A percentile compares a stretch with the other conserved stretches of the same genome.
Evolutionary conservation across 1,140 invertebrate genomes (phyloP).

Genomic region (Macrostomum lignano): DNA sequence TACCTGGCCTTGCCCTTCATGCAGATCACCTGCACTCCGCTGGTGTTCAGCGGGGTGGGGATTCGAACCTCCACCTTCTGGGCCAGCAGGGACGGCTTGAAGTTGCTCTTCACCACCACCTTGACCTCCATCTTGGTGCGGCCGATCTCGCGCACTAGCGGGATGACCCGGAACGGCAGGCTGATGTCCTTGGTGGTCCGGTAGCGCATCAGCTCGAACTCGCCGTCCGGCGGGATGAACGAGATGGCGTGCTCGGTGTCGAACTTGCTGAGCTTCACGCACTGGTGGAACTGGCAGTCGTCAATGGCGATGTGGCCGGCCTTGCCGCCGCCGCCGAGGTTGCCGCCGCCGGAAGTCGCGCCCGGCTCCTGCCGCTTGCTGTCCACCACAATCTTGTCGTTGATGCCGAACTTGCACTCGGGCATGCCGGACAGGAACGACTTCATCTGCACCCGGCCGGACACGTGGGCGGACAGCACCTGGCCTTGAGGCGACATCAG

Average conservation of each 20-base stretch:
- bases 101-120: constrained; percentile 95
- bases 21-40: constrained; percentile 88
- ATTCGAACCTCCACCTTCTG: constrained; percentile 98
- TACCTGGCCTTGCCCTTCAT: constrained; percentile 98
- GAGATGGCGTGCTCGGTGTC: constrained; percentile 98
- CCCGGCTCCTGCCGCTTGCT: constrained; percentile 56
- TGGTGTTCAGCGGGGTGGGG: constrained; percentile 89
- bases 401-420: constrained; percentile 98
- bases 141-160: constrained; percentile 79
- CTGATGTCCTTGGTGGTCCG: constrained; percentile 53
- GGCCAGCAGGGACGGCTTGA: constrained; percentile 80
- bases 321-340: too few relatives aligned
- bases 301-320: constrained; percentile 98
- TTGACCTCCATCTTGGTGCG: constrained; percentile 99
- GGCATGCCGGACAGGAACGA: constrained; percentile 98
- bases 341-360: too few relatives aligned
- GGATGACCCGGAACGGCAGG: constrained; percentile 91
- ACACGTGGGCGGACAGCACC: constrained; percentile 89
- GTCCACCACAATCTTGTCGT: constrained; percentile 97
- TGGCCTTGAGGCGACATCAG: constrained; percentile 38
- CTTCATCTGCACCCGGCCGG: constrained; percentile 98
- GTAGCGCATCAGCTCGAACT: constrained; percentile 91
- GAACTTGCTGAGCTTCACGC: constrained; percentile 96
- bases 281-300: constrained; percentile 98
- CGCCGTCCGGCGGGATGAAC: constrained; percentile 96